Evolutionary conservation across 2,888 invertebrate species (phyloP).

Genomic region (Zele albiditarsus): DNA sequence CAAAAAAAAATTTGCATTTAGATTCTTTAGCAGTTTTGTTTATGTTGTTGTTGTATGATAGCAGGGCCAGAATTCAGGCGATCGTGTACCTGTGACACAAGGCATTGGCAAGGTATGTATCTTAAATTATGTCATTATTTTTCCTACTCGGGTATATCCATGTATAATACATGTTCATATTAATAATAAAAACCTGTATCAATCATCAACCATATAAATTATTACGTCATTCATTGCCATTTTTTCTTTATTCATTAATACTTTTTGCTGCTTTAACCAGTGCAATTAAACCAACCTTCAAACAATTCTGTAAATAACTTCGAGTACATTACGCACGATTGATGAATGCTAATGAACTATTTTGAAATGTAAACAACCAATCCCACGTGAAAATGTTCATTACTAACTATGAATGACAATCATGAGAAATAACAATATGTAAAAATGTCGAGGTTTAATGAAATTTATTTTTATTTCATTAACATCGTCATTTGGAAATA

Average conservation of each 20-base stretch:
- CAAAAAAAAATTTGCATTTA: conserved; percentile 57
- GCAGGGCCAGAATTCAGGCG: conserved; percentile 68
- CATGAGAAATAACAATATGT: not conserved
- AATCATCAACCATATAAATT: not conserved
- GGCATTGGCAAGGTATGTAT: conserved; percentile 66
- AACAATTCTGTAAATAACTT: not conserved
- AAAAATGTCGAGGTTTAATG: not conserved
- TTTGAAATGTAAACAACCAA: not conserved
- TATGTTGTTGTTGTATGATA: conserved; percentile 72
- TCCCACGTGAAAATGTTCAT: not conserved
- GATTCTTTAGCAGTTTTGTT: conserved; percentile 70
- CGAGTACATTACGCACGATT: not conserved
- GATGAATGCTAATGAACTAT: not conserved
- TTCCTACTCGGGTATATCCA: no score
- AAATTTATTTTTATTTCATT: not conserved
- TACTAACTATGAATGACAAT: not conserved
- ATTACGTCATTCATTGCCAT: no score
- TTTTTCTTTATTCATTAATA: not conserved
- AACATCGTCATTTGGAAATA: not conserved
- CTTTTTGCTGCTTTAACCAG: conserved; percentile 6
- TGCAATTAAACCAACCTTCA: conserved; percentile 29
- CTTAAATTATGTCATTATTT: conserved; percentile 47
- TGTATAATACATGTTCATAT: not conserved
- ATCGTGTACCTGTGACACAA: conserved; percentile 69
- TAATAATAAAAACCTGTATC: not conserved